Evolutionary conservation across 1,140 invertebrate genomes (phyloP).

Genomic region (Bombus affinis): DNA sequence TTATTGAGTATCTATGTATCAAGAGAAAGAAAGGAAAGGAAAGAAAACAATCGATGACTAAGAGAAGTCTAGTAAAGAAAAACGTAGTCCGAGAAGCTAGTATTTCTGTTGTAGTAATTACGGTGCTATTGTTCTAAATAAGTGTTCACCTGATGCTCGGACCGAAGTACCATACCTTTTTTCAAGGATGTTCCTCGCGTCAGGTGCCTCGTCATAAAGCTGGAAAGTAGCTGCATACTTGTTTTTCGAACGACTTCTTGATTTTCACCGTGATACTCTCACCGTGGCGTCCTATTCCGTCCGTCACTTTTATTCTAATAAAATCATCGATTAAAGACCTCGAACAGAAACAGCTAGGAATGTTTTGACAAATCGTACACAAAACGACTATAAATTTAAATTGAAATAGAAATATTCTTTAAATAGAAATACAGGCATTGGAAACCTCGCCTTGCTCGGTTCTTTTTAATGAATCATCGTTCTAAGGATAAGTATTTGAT

Average conservation of each 20-base stretch:
- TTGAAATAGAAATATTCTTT: background rate
- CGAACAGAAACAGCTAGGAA: background rate
- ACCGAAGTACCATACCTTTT: conserved; percentile 69
- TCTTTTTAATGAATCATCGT: background rate
- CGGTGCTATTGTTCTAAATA: conserved; percentile 43
- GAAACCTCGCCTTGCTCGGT: background rate
- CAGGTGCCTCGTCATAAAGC: conserved; percentile 74
- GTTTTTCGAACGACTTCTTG: conserved; percentile 45
- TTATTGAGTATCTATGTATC: conserved; percentile 14
- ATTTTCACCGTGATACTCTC: conserved; percentile 26
- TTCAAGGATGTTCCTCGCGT: conserved; percentile 74
- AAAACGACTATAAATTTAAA: background rate
- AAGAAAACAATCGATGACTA: background rate
- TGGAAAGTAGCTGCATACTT: conserved; percentile 76
- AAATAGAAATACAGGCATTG: too few species aligned
- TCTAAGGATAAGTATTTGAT: background rate
- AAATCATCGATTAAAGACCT: conserved; percentile 48
- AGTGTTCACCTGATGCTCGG: conserved; percentile 33
- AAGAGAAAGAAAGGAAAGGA: background rate
- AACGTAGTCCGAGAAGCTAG: background rate
- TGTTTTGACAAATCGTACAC: background rate
- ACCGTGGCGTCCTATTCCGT: background rate
- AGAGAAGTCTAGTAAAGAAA: background rate
- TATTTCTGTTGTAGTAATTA: conserved; percentile 36
- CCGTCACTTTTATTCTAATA: conserved; percentile 28